A percentile compares a stretch with the other conserved stretches of the same genome.
Conservation (phyloP, 2,888 invertebrate genomes). For the Dryobota labecula region DNA sequence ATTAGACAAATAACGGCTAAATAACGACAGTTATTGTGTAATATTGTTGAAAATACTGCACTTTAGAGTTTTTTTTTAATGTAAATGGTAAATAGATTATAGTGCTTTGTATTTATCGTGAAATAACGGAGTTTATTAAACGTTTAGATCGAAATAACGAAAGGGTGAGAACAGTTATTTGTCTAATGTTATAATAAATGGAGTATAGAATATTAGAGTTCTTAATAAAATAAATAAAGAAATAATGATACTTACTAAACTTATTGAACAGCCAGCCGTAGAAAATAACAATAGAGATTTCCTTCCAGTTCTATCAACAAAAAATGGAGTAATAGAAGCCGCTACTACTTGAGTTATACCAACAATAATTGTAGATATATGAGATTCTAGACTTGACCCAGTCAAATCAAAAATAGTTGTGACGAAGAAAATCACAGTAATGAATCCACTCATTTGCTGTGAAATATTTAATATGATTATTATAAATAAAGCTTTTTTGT, state of each 20-base stretch:
- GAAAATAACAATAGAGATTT: constrained; percentile 69
- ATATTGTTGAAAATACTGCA: too few species aligned
- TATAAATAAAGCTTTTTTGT: constrained; percentile 71
- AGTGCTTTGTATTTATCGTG: too few species aligned
- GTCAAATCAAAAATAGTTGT: constrained; percentile 73
- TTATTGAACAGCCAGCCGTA: constrained; percentile 66
- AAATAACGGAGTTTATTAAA: too few species aligned
- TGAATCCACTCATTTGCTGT: constrained; percentile 72
- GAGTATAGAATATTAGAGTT: neutral
- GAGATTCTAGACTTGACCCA: constrained; percentile 67
- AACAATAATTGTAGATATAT: constrained; percentile 72
- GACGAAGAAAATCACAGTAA: constrained; percentile 67
- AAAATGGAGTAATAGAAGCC: constrained; percentile 67
- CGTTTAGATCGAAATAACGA: too few species aligned
- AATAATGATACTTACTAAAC: constrained; percentile 68
- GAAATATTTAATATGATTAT: constrained; percentile 65
- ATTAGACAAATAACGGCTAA: too few species aligned
- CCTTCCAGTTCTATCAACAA: constrained; percentile 72
- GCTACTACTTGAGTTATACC: constrained; percentile 69
- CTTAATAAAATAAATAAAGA: neutral
- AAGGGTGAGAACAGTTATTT: too few species aligned
- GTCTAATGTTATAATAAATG: too few species aligned
- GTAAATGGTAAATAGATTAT: too few species aligned
- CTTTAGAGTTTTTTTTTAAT: too few species aligned
- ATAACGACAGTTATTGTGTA: too few species aligned